Base-by-base conservation (phyloP, 2,113 vertebrate species). In the Thalassoma bifasciatum region DNA sequence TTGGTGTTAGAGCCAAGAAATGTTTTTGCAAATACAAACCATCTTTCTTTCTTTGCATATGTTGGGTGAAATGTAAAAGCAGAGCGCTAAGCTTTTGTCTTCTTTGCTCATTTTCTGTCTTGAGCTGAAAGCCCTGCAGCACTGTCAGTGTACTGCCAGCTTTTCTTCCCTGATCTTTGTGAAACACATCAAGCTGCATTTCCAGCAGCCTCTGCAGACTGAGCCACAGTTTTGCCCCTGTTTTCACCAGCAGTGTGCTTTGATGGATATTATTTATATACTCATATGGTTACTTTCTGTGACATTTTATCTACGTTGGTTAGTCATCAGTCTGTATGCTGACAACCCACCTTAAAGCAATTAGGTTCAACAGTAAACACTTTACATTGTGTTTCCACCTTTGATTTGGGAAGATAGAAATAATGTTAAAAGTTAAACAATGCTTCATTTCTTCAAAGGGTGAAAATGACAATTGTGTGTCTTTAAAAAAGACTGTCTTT, bases 291-390 rank as follows among this genome's bases (percentile, higher is more conserved):
- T 75, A 21, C 44, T 49, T 70, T 64, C 64, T 77, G 49, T 60
- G 49, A 51, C 36, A 63, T 68, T 52, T 46, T 37, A 37, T 77
- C 60, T 66, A 56, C 47, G 62, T 44, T 47, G 51, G 19, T 71
- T 42, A 71, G 62, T 81, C 69, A 64, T 47, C 5, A 17, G 67
- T 19, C 63, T 60, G 42, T 11, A 6, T 16, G 1, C 52, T 16
- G 66, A 11, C 37, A 23, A 11, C 2, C 26, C 1, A 51, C 42
- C 44, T 47, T 26, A 19, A 40, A 40, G 30, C 22, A 30, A 30
- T 30, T 3, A 34, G 12, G 14, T 14, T 13, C 14, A 14, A 42
- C 3, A 3, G 6, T 30, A 30, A 30, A 4, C 30, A 30, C 3
- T 30, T 30, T 30, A 30, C 30, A 30, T 4, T 30, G 6, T 4